A percentile compares a stretch with the other conserved stretches of the same genome.
Evolutionary conservation across 1,140 invertebrate genomes (phyloP).

Genomic region (Tetragnatha versicolor): DNA sequence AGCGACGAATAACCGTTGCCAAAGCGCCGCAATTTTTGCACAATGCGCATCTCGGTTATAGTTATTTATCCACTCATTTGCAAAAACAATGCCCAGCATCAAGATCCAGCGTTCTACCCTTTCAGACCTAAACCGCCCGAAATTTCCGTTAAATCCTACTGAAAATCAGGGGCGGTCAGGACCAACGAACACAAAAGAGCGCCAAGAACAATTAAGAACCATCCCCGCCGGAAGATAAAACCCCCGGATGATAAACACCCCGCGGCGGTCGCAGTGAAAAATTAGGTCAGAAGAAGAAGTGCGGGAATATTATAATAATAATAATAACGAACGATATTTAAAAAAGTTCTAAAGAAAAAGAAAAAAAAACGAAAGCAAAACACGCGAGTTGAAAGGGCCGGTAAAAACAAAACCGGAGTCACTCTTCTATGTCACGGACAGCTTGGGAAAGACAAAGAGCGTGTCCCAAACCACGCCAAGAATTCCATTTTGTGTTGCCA

Average conservation of each 20-base stretch:
- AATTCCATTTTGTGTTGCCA: conserved; percentile 1
- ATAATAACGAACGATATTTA: neutral
- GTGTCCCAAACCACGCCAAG: conserved; percentile 23
- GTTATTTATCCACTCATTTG: too few relatives aligned
- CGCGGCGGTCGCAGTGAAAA: conserved; percentile 7
- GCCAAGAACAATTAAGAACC: too few relatives aligned
- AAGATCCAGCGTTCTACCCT: too few relatives aligned
- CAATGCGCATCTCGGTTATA: too few relatives aligned
- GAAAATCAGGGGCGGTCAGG: too few relatives aligned
- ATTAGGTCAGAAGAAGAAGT: conserved; percentile 21
- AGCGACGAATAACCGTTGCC: too few relatives aligned
- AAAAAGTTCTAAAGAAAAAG: neutral
- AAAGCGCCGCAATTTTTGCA: too few relatives aligned
- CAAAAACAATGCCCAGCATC: too few relatives aligned
- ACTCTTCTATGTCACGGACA: conserved; percentile 45
- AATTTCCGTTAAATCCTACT: too few relatives aligned
- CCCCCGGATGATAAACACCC: neutral
- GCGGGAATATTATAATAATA: conserved; percentile 8
- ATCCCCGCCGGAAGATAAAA: neutral
- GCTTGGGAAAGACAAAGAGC: conserved; percentile 29
- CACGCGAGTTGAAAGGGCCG: neutral
- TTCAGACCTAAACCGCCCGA: too few relatives aligned
- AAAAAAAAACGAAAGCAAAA: neutral
- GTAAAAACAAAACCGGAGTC: conserved; percentile 28
- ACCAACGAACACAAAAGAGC: too few relatives aligned